A percentile compares a stretch with the other conserved stretches of the same genome.
phyloP scores from a whole-genome alignment of 2,797 vertebrate species.

The Peromyscus attwateri region DNA sequence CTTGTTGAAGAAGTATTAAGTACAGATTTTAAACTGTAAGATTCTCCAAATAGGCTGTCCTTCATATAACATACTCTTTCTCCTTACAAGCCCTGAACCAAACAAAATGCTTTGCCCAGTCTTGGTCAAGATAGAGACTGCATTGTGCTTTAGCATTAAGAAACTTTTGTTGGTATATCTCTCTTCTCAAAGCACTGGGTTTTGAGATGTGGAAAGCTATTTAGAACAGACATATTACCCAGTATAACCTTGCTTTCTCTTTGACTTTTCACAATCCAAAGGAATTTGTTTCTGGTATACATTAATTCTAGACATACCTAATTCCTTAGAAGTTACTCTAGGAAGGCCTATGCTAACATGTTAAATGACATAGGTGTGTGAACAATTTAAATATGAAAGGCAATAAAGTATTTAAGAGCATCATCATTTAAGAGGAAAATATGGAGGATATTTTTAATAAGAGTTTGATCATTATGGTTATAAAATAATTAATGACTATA shows the following conservation, averaged over 20 bases:
- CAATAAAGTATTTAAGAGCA: constrained; percentile 5
- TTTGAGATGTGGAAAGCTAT: not conserved
- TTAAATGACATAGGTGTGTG: constrained; percentile 24
- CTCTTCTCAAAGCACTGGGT: constrained; percentile 28
- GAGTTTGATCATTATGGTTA: constrained; percentile 1
- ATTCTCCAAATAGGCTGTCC: not conserved
- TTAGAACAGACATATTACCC: not conserved
- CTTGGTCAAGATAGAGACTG: not conserved
- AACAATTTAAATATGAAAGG: constrained; percentile 27
- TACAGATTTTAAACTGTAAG: not conserved
- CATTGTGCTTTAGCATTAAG: not conserved
- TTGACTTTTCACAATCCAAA: constrained; percentile 32
- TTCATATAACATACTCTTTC: not conserved
- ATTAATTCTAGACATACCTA: not conserved
- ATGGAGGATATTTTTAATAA: constrained; percentile 23
- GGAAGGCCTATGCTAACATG: not conserved
- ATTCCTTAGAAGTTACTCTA: not conserved
- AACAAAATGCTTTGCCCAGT: not conserved
- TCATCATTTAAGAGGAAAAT: not conserved
- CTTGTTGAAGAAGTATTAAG: not conserved
- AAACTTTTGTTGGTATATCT: constrained; percentile 29
- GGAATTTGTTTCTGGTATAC: constrained; percentile 34
- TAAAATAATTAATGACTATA: constrained; percentile 56
- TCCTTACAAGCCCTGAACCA: not conserved
- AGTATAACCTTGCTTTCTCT: constrained; percentile 59